Evolutionary conservation across 2,113 vertebrate species (phyloP).

Genomic region (Lamprologus tigripictilis): DNA sequence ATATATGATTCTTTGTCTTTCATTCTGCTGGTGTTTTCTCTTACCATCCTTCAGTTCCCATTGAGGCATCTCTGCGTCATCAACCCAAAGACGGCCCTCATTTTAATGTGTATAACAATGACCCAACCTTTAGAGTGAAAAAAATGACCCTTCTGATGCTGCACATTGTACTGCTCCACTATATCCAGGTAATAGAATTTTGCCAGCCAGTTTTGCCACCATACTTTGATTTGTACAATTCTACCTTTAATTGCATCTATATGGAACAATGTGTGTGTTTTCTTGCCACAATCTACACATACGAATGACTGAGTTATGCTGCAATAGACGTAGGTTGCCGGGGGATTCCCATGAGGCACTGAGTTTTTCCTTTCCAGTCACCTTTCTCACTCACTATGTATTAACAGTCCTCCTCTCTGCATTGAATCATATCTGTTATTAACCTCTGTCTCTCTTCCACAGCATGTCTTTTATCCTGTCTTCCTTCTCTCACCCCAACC

Average conservation of each 20-base stretch:
- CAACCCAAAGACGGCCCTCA: background rate
- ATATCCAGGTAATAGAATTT: background rate
- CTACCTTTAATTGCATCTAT: background rate
- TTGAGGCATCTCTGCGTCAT: background rate
- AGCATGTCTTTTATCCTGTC: too few species aligned
- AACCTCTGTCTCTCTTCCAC: too few species aligned
- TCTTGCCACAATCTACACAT: background rate
- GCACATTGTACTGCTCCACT: fast-evolving
- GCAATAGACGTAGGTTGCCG: too few species aligned
- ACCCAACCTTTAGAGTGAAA: background rate
- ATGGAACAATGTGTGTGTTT: fast-evolving
- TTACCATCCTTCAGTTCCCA: background rate
- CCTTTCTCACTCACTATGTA: too few species aligned
- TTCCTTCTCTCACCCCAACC: too few species aligned
- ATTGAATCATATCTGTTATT: too few species aligned
- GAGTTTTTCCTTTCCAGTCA: too few species aligned
- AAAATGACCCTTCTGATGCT: background rate
- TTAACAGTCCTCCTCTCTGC: too few species aligned
- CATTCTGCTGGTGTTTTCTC: background rate
- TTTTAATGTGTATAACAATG: background rate
- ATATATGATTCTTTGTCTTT: background rate
- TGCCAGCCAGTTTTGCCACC: background rate
- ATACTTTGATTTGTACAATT: background rate
- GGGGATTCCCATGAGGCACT: too few species aligned
- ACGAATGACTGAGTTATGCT: too few species aligned